Conservation (phyloP, 2,888 invertebrate genomes). For the Caenorhabditis sp. region DNA sequence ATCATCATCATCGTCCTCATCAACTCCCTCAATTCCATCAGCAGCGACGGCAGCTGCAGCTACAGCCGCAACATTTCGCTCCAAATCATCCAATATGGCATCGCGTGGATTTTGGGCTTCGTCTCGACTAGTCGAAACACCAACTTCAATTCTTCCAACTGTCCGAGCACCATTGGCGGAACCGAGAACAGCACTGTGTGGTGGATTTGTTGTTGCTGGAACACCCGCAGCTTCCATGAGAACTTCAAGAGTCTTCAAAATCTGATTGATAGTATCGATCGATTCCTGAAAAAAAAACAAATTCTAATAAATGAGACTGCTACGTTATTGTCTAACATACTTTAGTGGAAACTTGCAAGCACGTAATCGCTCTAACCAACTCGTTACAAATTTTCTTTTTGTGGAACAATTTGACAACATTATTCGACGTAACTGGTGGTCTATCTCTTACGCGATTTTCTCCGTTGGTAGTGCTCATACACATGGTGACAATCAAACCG, state of each 20-base stretch:
- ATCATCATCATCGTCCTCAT: constrained; percentile 51
- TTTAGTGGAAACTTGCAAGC: constrained; percentile 12
- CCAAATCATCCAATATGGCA: background rate
- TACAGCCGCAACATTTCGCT: constrained; percentile 21
- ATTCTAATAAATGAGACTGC: too few species aligned
- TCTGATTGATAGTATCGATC: constrained; percentile 53
- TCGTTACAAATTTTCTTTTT: constrained; percentile 58
- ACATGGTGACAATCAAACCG: constrained; percentile 41
- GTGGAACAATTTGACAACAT: constrained; percentile 40
- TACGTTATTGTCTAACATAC: background rate
- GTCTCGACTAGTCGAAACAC: constrained; percentile 1
- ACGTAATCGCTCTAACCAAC: constrained; percentile 47
- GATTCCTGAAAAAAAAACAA: constrained; percentile 19
- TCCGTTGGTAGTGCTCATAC: constrained; percentile 31
- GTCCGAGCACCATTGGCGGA: constrained; percentile 2
- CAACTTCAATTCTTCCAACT: constrained; percentile 8
- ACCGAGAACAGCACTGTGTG: constrained; percentile 3
- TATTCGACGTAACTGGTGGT: constrained; percentile 1
- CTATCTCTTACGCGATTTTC: background rate
- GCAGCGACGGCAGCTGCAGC: constrained; percentile 54
- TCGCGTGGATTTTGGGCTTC: constrained; percentile 17
- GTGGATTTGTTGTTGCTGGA: background rate
- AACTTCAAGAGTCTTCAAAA: constrained; percentile 60
- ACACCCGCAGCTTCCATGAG: constrained; percentile 34
- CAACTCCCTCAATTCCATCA: too few species aligned